Conservation (phyloP, 1,140 invertebrate species). For the Meloidogyne exigua region DNA sequence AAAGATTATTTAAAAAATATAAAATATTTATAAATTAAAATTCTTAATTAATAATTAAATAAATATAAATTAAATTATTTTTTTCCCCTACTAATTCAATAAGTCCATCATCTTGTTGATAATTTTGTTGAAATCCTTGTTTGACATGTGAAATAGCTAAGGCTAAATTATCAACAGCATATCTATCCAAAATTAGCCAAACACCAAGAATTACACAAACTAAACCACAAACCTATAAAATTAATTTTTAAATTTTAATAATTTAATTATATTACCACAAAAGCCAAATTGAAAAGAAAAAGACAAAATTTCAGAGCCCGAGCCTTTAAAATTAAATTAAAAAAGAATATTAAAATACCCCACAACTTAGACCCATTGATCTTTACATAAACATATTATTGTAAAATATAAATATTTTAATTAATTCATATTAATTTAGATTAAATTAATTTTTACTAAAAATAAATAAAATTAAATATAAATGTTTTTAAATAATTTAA, state of each 20-base stretch:
- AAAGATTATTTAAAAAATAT: conserved; percentile 32
- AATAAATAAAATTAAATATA: too few species aligned
- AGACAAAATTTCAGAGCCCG: conserved; percentile 58
- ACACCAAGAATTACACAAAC: conserved; percentile 57
- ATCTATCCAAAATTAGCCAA: conserved; percentile 62
- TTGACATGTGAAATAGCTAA: conserved; percentile 56
- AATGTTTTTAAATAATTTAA: too few species aligned
- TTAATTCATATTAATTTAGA: not conserved
- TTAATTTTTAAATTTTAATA: not conserved
- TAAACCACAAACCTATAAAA: conserved; percentile 57
- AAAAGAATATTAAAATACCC: conserved; percentile 6
- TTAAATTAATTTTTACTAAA: not conserved
- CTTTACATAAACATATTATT: not conserved
- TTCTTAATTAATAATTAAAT: not conserved
- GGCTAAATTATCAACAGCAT: conserved; percentile 62
- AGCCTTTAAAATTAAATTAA: conserved; percentile 41
- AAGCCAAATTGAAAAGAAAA: conserved; percentile 61
- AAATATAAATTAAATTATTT: not conserved
- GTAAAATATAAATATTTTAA: too few species aligned
- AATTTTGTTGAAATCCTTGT: conserved; percentile 31
- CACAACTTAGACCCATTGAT: conserved; percentile 38
- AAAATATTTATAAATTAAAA: too few species aligned
- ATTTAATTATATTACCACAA: conserved; percentile 47
- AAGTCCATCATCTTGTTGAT: conserved; percentile 58
- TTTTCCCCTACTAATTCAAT: conserved; percentile 53